phyloP scores from a whole-genome alignment of 2,797 vertebrate genomes.

The Bryconaethiops microstoma region DNA sequence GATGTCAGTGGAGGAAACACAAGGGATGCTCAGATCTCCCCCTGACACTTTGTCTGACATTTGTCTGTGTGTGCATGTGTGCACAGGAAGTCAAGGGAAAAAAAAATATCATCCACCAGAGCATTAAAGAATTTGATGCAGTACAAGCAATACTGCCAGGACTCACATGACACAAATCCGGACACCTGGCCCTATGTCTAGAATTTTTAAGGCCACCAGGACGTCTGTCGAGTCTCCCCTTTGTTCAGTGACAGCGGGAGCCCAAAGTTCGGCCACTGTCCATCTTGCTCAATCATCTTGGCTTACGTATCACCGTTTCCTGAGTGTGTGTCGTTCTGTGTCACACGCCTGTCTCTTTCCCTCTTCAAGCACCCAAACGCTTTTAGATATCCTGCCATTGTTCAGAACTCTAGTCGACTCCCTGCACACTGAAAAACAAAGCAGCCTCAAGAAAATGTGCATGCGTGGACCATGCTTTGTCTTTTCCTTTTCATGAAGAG shows the following conservation, averaged over 20 bases:
- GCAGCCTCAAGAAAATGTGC: conserved; percentile 10
- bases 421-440: conserved; percentile 36
- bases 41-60: conserved; percentile 1
- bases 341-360: conserved; percentile 64
- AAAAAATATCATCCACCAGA: no score
- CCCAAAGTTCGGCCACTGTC: neutral
- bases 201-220: neutral
- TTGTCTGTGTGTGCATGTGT: conserved; percentile 25
- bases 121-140: no score
- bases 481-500: conserved; percentile 17
- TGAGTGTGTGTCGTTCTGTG: conserved; percentile 48
- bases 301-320: conserved; percentile 20
- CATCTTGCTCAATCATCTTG: neutral
- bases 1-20: conserved; percentile 49
- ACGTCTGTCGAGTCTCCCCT: neutral
- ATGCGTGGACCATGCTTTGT: neutral
- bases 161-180: neutral
- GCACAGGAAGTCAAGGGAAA: no score
- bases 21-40: conserved; percentile 47
- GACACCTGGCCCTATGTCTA: neutral
- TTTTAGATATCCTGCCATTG: conserved; percentile 75
- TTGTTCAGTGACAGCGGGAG: neutral
- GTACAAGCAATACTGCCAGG: no score
- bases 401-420: conserved; percentile 53
- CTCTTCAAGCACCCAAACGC: conserved; percentile 52